phyloP scores from a whole-genome alignment of 2,888 invertebrate species.

The Eupithecia insigniata region DNA sequence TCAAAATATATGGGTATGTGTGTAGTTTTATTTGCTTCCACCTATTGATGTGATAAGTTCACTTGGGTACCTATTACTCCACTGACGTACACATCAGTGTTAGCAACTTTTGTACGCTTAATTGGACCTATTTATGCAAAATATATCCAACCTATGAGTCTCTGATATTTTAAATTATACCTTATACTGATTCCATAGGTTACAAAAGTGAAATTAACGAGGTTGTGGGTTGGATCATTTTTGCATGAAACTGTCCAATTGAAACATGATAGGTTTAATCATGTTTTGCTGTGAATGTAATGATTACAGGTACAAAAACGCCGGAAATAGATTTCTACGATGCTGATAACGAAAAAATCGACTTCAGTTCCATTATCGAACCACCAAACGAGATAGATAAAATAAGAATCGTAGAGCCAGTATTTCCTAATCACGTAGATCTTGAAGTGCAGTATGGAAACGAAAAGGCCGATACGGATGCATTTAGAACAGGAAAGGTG shows the following conservation, averaged over 20 bases:
- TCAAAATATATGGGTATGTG: neutral
- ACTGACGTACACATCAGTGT: neutral
- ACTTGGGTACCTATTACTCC: neutral
- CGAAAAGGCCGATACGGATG: conserved; percentile 73
- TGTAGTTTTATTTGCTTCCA: neutral
- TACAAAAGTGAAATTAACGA: too few relatives aligned
- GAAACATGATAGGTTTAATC: conserved; percentile 26
- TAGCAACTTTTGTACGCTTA: neutral
- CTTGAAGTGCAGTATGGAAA: conserved; percentile 83
- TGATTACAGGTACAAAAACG: conserved; percentile 74
- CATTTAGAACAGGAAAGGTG: conserved; percentile 64
- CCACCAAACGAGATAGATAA: conserved; percentile 58
- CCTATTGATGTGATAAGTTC: neutral
- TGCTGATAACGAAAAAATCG: conserved; percentile 61
- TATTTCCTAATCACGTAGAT: conserved; percentile 74
- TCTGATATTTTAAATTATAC: too few relatives aligned
- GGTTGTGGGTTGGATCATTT: too few relatives aligned
- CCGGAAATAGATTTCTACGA: conserved; percentile 80
- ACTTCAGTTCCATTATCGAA: conserved; percentile 56
- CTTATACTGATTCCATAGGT: too few relatives aligned
- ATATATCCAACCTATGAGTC: too few relatives aligned
- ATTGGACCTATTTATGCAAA: too few relatives aligned
- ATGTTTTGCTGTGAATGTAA: conserved; percentile 45
- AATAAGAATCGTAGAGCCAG: conserved; percentile 63
- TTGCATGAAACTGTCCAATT: too few relatives aligned